Base-by-base conservation (phyloP, 2,797 vertebrate species). In the Geotrypetes seraphini region DNA sequence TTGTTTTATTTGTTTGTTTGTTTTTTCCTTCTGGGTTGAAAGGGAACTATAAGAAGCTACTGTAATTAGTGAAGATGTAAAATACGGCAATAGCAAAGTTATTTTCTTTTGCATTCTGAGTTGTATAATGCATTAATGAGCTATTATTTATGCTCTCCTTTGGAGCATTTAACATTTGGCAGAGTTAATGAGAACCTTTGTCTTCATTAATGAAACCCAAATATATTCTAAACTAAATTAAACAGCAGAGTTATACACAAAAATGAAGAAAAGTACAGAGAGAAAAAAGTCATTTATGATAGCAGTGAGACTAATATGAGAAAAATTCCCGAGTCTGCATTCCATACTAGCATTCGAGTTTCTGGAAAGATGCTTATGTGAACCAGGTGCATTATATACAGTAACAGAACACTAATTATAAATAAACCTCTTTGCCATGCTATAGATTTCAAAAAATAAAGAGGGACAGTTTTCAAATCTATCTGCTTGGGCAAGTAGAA, bases 141-240 rank as follows among this genome's bases (percentile, higher is more conserved):
- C 2, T 37, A 39, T 40, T 53, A 64, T 57, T 60, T 56, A 42
- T 62, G 15, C 21, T 36, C 17, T 40, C 41, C 35, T n/a, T 3
- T 45, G 43, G 33, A 53, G 39, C 39, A 53, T 53, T 65, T 61
- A 51, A 13, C 18, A 55, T 52, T 66, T 60, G 12, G 50, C 47
- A 55, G 43, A 31, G 34, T 59, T 60, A 60, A 63, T 63, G 39
- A 59, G 21, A 54, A 49, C 59, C 36, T 54, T 58, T 40, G 16
- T 36, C 36, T 66, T 69, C 69, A 67, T 61, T 71, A 63, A 53
- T 31, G 28, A 36, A 43, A 23, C 31, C 39, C 15, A 58, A 60
- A 53, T 34, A 23, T 3, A 5, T 12, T 8, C 5, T 4, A 37
- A 36, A 66, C 37, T 1, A 12, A 54, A 42, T 33, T 11, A 36